Conservation (phyloP, 2,113 vertebrate species). For the Passer montanus region DNA sequence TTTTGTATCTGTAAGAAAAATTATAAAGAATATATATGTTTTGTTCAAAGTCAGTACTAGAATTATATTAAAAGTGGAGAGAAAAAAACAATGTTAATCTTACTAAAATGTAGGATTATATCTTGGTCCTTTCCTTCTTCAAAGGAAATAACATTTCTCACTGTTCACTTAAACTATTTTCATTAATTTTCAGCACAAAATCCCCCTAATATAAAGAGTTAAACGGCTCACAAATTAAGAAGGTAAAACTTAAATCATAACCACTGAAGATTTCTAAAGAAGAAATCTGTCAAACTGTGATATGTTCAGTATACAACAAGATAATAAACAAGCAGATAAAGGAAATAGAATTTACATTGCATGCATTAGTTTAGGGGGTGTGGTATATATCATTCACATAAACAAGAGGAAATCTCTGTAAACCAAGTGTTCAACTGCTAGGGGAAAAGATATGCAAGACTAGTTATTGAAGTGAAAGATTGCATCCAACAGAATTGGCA, state of each 20-base stretch:
- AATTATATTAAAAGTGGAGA: not conserved
- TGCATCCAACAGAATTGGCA: not conserved
- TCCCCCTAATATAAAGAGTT: not conserved
- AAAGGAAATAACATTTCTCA: not conserved
- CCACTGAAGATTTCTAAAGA: not conserved
- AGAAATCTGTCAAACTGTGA: not conserved
- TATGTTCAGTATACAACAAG: not conserved
- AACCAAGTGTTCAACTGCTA: not conserved
- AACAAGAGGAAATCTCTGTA: not conserved
- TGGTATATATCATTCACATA: not conserved
- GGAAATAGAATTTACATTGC: not conserved
- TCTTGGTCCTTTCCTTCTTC: not conserved
- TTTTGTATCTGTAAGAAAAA: not conserved
- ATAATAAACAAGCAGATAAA: not conserved
- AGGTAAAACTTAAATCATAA: not conserved
- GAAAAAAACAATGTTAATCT: not conserved
- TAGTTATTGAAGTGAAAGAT: not conserved
- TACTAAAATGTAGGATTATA: not conserved
- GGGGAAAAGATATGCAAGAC: not conserved
- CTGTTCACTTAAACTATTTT: not conserved
- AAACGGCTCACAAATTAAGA: not conserved
- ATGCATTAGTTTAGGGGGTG: not conserved
- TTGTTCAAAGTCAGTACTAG: not conserved
- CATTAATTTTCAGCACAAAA: not conserved
- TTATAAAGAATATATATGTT: not conserved